Base-by-base conservation (phyloP, 2,113 vertebrate species). In the Otis tarda region DNA sequence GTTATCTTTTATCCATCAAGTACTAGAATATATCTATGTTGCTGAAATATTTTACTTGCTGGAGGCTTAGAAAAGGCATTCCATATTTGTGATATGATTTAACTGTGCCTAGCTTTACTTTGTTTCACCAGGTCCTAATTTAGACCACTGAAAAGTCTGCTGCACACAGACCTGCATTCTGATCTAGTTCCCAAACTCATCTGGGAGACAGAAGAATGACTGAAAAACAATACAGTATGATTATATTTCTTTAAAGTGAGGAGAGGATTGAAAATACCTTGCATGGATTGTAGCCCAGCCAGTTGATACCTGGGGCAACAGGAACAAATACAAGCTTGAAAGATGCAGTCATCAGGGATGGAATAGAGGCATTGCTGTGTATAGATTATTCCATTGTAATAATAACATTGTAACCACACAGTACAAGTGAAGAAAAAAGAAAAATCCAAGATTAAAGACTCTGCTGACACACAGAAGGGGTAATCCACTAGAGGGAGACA, bases 401-500 rank as follows among this genome's bases (percentile, higher is more conserved):
- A 68, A 74, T 68, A 79, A 63, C 23, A 31, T 56, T 81, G 53
- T 61, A 80, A 13, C 22, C 12, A 83, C 35, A 39, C 20, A 49
- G 28, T 88, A 25, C 28, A 35, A 55, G 28, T 65, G 37, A 83
- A 76, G 45, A 41, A 88, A 88, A 90, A 86, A 83, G 24, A 14
- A 73, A 89, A 84, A 84, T 10, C 43, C 39, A 41, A 43, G 49
- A 64, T n/a, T 56, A 12, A 67, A 49, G 10, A n/a, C 30, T 30
- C 45, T 89, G 13, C 37, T 59, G 45, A 39, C 15, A 74, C 27
- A 11, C 45, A 27, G 33, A 74, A 83, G 22, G 31, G 24, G 8
- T 61, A 25, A 83, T 53, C 79, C 89, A 92, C 67, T 71, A 90
- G 83, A 88, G 50, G 92, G 71, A 83, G 83, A 86, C 83, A 93